Percentiles rank a stretch among this genome's conserved stretches.
Conservation (phyloP, 2,888 invertebrate genomes). For the Hirtodrosophila cameraria region DNA sequence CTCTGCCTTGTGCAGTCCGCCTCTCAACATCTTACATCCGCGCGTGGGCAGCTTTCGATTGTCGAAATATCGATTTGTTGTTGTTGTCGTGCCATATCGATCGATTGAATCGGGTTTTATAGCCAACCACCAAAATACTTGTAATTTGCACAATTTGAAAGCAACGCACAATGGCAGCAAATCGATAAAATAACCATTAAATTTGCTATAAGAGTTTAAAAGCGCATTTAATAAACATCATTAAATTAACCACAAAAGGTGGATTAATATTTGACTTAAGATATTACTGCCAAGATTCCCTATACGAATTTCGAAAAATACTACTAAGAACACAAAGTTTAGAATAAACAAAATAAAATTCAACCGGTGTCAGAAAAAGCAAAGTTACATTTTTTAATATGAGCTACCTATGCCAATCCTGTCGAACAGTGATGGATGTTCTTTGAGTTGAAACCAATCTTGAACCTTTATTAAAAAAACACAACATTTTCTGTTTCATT, state of each 20-base stretch:
- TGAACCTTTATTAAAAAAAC: no score
- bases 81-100: slow-evolving; percentile 18
- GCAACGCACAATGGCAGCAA: slow-evolving; percentile 34
- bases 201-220: slow-evolving; percentile 24
- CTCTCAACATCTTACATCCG: slow-evolving; percentile 5
- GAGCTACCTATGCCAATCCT: no score
- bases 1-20: background rate
- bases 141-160: slow-evolving; percentile 39
- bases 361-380: no score
- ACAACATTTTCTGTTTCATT: no score
- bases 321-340: no score
- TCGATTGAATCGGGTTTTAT: slow-evolving; percentile 30
- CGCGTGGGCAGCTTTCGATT: slow-evolving; percentile 63
- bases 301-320: no score
- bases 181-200: slow-evolving; percentile 8
- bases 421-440: no score
- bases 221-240: slow-evolving; percentile 21
- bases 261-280: background rate
- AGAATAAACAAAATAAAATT: no score
- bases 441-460: no score
- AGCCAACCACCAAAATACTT: slow-evolving; percentile 13
- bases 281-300: no score
- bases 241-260: slow-evolving; percentile 32
- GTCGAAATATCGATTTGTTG: slow-evolving; percentile 36
- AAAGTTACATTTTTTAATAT: no score